These are phyloP conservation scores for Aphelinus atriplicis DNA, from an alignment of 1,140 invertebrate genomes.

Conservation along the genomic window DNA sequence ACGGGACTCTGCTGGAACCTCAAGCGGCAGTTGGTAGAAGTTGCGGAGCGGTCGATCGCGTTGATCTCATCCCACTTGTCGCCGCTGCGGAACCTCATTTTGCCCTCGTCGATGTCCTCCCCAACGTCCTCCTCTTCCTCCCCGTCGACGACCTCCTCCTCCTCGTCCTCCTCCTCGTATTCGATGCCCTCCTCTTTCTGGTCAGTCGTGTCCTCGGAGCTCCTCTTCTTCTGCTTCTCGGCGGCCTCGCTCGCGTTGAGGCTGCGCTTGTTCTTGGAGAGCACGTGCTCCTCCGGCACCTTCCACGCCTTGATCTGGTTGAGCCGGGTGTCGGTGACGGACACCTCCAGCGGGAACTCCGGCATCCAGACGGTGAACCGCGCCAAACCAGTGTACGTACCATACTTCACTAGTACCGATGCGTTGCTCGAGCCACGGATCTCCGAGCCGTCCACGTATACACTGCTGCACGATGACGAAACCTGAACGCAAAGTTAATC, in stretches of 20 bases:
- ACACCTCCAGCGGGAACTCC: conserved; percentile 90
- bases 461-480: conserved; percentile 93
- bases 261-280: conserved; percentile 63
- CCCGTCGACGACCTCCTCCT: conserved; percentile 48
- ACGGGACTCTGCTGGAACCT: conserved; percentile 91
- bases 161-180: conserved; percentile 39
- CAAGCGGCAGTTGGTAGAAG: conserved; percentile 73
- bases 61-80: conserved; percentile 69
- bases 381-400: conserved; percentile 87
- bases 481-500: conserved; percentile 71
- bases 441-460: conserved; percentile 97
- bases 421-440: conserved; percentile 94
- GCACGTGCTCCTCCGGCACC: conserved; percentile 78
- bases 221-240: not conserved
- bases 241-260: conserved; percentile 47
- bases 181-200: conserved; percentile 8
- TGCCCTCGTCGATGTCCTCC: conserved; percentile 55
- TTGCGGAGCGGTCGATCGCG: conserved; percentile 58
- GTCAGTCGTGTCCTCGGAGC: conserved; percentile 9
- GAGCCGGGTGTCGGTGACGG: conserved; percentile 86
- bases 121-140: conserved; percentile 55
- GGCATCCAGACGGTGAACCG: conserved; percentile 97
- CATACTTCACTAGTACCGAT: conserved; percentile 92
- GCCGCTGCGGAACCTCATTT: conserved; percentile 54
- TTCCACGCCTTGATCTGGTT: conserved; percentile 92